Percentiles rank a stretch among this genome's conserved stretches.
Evolutionary conservation across 2,113 vertebrate species (phyloP).

Genomic region (Telmatochromis sp.): DNA sequence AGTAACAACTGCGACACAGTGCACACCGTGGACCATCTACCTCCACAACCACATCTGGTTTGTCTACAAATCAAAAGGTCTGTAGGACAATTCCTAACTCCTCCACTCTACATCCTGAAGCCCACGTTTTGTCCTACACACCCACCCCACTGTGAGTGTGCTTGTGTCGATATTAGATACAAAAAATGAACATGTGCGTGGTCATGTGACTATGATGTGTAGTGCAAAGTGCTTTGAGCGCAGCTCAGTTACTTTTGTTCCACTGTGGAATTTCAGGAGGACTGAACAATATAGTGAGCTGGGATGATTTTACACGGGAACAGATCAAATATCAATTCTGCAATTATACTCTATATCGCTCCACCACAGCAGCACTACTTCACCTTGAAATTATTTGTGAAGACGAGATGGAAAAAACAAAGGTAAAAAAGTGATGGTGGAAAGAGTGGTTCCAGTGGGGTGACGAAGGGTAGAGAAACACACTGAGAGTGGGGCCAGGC

Average conservation of each 20-base stretch:
- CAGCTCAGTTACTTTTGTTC: not conserved
- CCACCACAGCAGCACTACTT: not conserved
- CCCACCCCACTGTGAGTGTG: fast-evolving
- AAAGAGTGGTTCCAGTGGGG: not conserved
- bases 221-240: not conserved
- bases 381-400: not conserved
- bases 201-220: not conserved
- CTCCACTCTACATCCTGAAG: not conserved
- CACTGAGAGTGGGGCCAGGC: not conserved
- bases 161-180: not conserved
- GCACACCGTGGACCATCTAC: fast-evolving
- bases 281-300: not conserved
- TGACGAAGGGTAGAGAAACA: not conserved
- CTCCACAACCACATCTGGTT: not conserved
- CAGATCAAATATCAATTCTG: not conserved
- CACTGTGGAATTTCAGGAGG: not conserved
- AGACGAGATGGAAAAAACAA: not conserved
- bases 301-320: fast-evolving
- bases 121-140: not conserved
- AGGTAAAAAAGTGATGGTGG: not conserved
- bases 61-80: not conserved
- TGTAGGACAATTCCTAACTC: not conserved
- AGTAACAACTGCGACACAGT: not conserved
- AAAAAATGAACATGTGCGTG: fast-evolving
- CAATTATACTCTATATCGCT: not conserved